Conservation (phyloP, 2,113 vertebrate genomes). For the Sinosuthora webbiana region DNA sequence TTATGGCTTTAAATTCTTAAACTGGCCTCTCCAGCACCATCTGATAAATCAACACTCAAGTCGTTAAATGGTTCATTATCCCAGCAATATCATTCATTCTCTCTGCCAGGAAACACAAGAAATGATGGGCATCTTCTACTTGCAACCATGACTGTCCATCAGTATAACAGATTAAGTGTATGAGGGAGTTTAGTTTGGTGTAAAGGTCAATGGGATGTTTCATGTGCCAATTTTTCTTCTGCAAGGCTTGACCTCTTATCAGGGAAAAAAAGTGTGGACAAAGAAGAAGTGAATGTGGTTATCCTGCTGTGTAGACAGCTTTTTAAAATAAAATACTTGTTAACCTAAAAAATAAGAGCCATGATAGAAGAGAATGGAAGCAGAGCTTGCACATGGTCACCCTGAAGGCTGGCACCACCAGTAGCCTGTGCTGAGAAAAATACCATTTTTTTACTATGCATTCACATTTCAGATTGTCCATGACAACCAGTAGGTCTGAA, state of each 20-base stretch:
- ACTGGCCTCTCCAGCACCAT: constrained; percentile 69
- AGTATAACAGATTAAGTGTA: constrained; percentile 60
- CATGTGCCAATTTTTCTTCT: not conserved
- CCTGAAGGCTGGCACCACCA: not conserved
- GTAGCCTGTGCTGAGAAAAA: not conserved
- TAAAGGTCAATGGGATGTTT: constrained; percentile 54
- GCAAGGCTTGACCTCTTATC: not conserved
- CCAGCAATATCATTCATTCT: constrained; percentile 77
- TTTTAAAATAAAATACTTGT: not conserved
- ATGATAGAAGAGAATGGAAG: not conserved
- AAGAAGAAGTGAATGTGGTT: not conserved
- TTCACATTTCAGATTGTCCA: not conserved
- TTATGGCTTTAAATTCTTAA: constrained; percentile 75
- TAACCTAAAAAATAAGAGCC: not conserved
- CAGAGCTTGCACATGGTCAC: not conserved
- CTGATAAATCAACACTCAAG: constrained; percentile 84
- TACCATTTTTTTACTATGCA: not conserved
- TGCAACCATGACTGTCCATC: constrained; percentile 49
- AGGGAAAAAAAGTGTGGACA: not conserved
- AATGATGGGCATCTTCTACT: constrained; percentile 33
- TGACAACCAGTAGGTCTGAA: not conserved
- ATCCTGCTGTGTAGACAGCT: not conserved
- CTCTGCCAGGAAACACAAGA: constrained; percentile 61
- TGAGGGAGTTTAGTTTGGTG: constrained; percentile 13
- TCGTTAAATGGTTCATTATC: constrained; percentile 85